phyloP scores from a whole-genome alignment of 2,113 vertebrate species.

The Guaruba guarouba region DNA sequence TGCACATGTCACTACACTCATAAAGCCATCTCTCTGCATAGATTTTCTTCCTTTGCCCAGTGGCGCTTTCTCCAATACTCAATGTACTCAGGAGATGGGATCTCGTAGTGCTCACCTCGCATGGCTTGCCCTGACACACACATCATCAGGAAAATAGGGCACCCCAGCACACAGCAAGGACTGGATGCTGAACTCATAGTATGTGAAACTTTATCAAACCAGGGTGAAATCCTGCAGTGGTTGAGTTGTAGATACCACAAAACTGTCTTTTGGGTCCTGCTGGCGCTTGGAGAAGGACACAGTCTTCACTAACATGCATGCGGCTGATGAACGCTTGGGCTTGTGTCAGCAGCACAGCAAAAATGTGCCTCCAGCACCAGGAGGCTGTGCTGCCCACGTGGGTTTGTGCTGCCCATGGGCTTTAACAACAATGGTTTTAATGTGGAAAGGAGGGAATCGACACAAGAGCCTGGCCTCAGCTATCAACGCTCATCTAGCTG shows the following conservation, averaged over 20 bases:
- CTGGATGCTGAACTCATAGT: not conserved
- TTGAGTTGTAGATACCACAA: not conserved
- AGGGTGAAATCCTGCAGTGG: not conserved
- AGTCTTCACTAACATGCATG: not conserved
- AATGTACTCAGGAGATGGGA: not conserved
- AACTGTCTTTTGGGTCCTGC: not conserved
- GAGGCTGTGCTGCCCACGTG: accelerated
- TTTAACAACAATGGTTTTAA: not conserved
- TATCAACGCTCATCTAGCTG: not conserved
- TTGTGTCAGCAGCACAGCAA: not conserved
- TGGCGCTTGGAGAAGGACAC: not conserved
- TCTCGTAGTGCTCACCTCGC: not conserved
- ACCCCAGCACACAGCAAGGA: not conserved
- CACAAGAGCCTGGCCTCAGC: not conserved
- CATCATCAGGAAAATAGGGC: not conserved
- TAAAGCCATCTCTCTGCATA: not conserved
- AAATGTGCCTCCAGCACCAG: accelerated
- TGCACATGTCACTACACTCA: not conserved
- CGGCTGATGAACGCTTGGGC: not conserved
- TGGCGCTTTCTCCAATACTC: not conserved
- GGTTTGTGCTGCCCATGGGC: not conserved
- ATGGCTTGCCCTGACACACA: accelerated
- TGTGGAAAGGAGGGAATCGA: not conserved
- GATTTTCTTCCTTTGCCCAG: not conserved
- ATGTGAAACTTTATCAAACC: not conserved